Evolutionary conservation across 1,140 invertebrate species (phyloP).

Genomic region (Pristionchus pacificus): DNA sequence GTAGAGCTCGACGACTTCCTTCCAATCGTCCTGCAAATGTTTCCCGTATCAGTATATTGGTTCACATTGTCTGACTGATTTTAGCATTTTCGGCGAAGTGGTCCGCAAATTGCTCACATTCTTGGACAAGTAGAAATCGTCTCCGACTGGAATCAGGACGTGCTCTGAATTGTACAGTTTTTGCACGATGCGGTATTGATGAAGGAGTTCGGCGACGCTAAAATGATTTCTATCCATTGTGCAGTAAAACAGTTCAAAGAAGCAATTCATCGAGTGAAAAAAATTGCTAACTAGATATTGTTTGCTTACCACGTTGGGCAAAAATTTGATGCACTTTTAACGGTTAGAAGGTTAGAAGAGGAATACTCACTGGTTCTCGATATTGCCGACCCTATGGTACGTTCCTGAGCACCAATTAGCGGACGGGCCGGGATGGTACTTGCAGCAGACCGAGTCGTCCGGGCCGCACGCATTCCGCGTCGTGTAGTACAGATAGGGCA

Average conservation of each 20-base stretch:
- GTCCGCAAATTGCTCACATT: neutral
- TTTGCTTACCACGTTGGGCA: no score
- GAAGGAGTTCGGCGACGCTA: neutral
- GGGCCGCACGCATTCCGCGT: neutral
- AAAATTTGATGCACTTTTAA: no score
- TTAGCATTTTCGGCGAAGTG: no score
- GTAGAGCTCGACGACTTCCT: neutral
- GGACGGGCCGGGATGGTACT: neutral
- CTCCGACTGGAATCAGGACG: neutral
- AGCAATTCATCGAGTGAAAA: no score
- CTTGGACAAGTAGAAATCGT: neutral
- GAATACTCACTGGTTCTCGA: neutral
- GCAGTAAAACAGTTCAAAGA: no score
- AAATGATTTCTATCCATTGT: neutral
- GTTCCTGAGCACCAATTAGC: neutral
- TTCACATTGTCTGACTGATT: neutral
- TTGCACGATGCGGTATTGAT: neutral
- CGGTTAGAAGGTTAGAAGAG: no score
- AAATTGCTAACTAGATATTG: neutral
- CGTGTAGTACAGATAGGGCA: neutral
- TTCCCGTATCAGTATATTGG: no score
- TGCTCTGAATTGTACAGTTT: neutral
- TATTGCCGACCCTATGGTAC: neutral
- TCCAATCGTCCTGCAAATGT: neutral
- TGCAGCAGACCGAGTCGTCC: neutral